Conservation (phyloP, 2,888 invertebrate genomes). For the Leucophora obtusa region DNA sequence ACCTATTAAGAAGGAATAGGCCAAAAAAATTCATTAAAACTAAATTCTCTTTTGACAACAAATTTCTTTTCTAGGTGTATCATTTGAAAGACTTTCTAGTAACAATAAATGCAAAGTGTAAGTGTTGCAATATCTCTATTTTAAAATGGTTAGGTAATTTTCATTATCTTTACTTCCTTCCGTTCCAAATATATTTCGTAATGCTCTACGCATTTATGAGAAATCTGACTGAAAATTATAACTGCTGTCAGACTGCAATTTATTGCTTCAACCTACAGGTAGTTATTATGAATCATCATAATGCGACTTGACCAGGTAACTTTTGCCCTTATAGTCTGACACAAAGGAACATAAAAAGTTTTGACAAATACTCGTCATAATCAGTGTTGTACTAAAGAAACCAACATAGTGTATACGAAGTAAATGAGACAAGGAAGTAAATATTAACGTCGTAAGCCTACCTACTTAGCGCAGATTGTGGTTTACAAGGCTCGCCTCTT, state of each 20-base stretch:
- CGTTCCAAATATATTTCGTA: constrained; percentile 16
- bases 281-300: constrained; percentile 22
- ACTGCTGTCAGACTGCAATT: constrained; percentile 21
- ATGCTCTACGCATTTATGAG: neutral
- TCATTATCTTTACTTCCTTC: constrained; percentile 41
- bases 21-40: no score
- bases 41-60: no score
- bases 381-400: constrained; percentile 6
- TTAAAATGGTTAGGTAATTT: no score
- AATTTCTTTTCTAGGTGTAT: no score
- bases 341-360: constrained; percentile 35
- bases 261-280: constrained; percentile 9
- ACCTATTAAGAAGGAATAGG: no score
- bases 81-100: no score
- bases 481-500: constrained; percentile 52
- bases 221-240: neutral
- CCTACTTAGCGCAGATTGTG: constrained; percentile 53
- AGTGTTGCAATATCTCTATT: no score
- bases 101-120: no score
- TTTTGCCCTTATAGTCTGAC: constrained; percentile 54
- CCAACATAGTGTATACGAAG: neutral
- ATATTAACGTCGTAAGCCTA: constrained; percentile 53
- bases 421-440: constrained; percentile 41
- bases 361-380: constrained; percentile 60
- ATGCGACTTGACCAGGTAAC: constrained; percentile 28